Evolutionary conservation across 2,113 vertebrate species (phyloP), one percentile per base, ranked within the genome.

Genomic region (Actinemys pallida): DNA sequence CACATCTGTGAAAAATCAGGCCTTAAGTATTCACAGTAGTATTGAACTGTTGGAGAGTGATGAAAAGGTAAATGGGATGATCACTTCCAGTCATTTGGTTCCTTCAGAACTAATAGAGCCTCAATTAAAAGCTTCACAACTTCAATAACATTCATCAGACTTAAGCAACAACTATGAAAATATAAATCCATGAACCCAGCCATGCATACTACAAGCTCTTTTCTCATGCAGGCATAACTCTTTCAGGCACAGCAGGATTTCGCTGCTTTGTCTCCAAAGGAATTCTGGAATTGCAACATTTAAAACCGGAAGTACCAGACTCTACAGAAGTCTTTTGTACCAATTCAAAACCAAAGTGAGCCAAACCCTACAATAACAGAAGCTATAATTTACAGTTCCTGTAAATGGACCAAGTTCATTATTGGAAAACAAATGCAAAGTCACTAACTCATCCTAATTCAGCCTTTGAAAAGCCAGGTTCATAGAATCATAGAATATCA

Each of bases 41-140:
- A 94, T 52, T 91, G 76, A 90, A 86, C 31, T 69, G 20, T 8
- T 89, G 52, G 45, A 84, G 86, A 82, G 27, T 53, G 25, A 84
- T 10, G 50, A 80, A 81, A 91, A 83, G 12, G 45, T 81, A 91
- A 88, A 85, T 86, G 22, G 47, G 87, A 90, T 90, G 20, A 87
- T 75, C 1, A 10, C 75, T 93, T 96, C 59, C 79, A 95, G 76
- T 62, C 14, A 86, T 72, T 86, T 87, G 72, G 92, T 93, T 94
- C 52, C 84, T 81, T 29, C 49, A 92, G 45, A 45, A 79, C 14
- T 49, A 87, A 85, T 75, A 19, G 20, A 42, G 92, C n/a, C 83
- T 88, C 56, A 85, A 54, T 84, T 93, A 94, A 87, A 81, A 93
- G n/a, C 14, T 87, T 88, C 45, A 76, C 19, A 84, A 80, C 2